Evolutionary conservation across 2,113 vertebrate genomes (phyloP).

Genomic region (Protobothrops flavoviridis): DNA sequence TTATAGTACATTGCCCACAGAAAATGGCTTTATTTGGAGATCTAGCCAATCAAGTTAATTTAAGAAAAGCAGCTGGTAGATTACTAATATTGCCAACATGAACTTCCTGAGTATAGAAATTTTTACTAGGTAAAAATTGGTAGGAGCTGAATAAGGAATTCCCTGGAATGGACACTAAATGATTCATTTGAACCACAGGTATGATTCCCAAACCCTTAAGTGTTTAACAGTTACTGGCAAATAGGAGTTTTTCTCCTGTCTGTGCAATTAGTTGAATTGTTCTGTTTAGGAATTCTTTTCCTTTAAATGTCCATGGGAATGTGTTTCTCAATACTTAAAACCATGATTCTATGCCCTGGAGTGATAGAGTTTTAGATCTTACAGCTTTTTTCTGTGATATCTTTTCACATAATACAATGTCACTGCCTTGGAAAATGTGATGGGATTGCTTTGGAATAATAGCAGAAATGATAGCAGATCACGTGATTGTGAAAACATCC

Average conservation of each 20-base stretch:
- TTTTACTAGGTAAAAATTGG: neutral
- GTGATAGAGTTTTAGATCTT: neutral
- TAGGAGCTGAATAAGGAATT: neutral
- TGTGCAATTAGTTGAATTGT: neutral
- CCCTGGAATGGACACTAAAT: neutral
- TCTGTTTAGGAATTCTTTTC: neutral
- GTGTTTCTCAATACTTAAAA: neutral
- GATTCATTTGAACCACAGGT: neutral
- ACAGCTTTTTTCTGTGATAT: neutral
- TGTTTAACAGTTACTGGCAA: neutral
- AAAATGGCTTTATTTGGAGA: conserved; percentile 74
- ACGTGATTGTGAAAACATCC: neutral
- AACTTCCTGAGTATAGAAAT: neutral
- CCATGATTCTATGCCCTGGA: neutral
- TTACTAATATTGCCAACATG: conserved; percentile 42
- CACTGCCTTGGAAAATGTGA: neutral
- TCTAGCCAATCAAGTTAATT: conserved; percentile 73
- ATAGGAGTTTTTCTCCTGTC: neutral
- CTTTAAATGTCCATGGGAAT: neutral
- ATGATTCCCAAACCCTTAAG: neutral
- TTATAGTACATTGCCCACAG: conserved; percentile 68
- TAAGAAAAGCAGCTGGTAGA: conserved; percentile 60
- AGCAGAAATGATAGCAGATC: neutral
- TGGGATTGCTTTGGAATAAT: neutral
- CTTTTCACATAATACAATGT: neutral